Percentiles rank a stretch among this genome's conserved stretches.
Evolutionary conservation across 2,113 vertebrate species (phyloP).

Genomic region (Shinisaurus crocodilurus): DNA sequence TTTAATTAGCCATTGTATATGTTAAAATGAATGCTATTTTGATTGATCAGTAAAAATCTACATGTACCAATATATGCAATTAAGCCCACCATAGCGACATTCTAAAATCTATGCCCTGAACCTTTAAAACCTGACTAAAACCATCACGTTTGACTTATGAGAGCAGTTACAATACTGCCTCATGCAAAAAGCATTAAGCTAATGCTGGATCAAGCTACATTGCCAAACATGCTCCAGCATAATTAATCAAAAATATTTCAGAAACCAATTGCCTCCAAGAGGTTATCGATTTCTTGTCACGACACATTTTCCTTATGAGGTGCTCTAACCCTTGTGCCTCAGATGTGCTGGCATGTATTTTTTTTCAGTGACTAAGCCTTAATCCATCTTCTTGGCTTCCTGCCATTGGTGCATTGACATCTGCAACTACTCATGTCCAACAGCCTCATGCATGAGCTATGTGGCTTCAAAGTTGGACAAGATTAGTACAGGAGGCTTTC

Average conservation of each 20-base stretch:
- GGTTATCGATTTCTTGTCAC: slow-evolving; percentile 81
- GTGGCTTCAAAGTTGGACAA: slow-evolving; percentile 79
- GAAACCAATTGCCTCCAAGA: slow-evolving; percentile 73
- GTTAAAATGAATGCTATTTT: slow-evolving; percentile 75
- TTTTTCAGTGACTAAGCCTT: slow-evolving; percentile 76
- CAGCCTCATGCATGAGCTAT: slow-evolving; percentile 76
- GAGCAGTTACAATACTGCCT: slow-evolving; percentile 72
- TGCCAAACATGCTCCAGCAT: slow-evolving; percentile 74
- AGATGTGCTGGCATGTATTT: slow-evolving; percentile 73
- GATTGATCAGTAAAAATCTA: slow-evolving; percentile 74
- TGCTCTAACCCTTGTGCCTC: slow-evolving; percentile 61
- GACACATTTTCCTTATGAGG: slow-evolving; percentile 70
- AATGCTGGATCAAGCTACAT: slow-evolving; percentile 72
- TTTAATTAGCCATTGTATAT: slow-evolving; percentile 71
- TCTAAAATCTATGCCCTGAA: slow-evolving; percentile 78
- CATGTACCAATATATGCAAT: slow-evolving; percentile 68
- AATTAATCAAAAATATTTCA: slow-evolving; percentile 82
- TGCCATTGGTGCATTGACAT: slow-evolving; percentile 78
- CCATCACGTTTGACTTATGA: slow-evolving; percentile 75
- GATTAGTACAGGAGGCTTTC: slow-evolving; percentile 72
- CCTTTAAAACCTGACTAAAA: slow-evolving; percentile 75
- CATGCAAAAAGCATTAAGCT: slow-evolving; percentile 81
- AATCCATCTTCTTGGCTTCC: slow-evolving; percentile 76
- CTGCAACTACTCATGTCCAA: slow-evolving; percentile 82
- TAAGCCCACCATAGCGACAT: slow-evolving; percentile 66